These are phyloP conservation scores for Penaeus monodon DNA, from an alignment of 2,888 invertebrate species.

Conservation along the genomic window DNA sequence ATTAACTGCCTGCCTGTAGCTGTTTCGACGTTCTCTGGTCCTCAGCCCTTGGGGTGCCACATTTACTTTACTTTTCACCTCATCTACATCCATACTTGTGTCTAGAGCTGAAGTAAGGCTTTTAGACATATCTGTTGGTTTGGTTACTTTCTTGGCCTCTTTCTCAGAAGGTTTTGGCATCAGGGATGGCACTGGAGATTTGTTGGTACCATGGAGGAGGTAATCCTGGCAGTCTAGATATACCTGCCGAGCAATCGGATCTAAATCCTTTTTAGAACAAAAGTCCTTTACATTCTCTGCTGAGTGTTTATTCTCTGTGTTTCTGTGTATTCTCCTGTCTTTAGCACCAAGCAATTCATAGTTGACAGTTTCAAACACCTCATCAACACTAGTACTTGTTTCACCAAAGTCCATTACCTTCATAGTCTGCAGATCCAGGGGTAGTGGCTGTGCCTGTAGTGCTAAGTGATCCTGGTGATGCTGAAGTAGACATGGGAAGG, in stretches of 20 bases:
- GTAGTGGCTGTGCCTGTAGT: constrained; percentile 34
- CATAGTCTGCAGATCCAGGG: constrained; percentile 55
- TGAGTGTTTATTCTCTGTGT: neutral
- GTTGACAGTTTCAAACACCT: constrained; percentile 61
- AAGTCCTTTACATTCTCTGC: constrained; percentile 36
- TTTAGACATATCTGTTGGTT: constrained; percentile 10
- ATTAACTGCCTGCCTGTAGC: constrained; percentile 64
- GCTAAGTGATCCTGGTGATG: neutral
- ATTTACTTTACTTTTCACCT: constrained; percentile 60
- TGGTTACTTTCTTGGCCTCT: neutral
- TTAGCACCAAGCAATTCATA: constrained; percentile 52
- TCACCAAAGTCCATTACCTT: constrained; percentile 64
- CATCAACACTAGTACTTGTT: constrained; percentile 53
- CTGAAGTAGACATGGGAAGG: constrained; percentile 10
- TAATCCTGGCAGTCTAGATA: constrained; percentile 62
- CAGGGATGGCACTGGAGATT: constrained; percentile 59
- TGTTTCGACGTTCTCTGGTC: constrained; percentile 63
- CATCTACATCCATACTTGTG: constrained; percentile 50
- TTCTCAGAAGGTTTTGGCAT: constrained; percentile 51
- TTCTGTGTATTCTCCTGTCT: constrained; percentile 20
- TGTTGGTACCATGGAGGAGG: constrained; percentile 60
- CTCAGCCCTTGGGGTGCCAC: constrained; percentile 61
- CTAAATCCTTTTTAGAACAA: constrained; percentile 52
- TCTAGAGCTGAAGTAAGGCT: constrained; percentile 16
- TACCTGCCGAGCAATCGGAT: constrained; percentile 60